Conservation (phyloP, 2,888 invertebrate genomes). For the Zonitis immaculata region DNA sequence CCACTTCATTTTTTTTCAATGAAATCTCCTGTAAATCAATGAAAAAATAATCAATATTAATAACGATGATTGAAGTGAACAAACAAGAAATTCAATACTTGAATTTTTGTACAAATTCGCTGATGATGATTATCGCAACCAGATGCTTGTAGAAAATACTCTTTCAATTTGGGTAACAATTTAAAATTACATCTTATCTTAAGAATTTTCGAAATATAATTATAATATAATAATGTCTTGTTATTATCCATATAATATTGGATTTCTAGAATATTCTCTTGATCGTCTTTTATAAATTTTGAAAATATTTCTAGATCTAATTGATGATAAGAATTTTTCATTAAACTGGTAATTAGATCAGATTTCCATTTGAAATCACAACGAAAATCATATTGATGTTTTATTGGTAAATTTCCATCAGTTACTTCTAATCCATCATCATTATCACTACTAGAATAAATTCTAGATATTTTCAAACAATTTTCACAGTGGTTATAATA, state of each 20-base stretch:
- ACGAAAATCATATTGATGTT: slow-evolving; percentile 27
- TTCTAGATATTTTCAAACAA: slow-evolving; percentile 1
- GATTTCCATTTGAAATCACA: slow-evolving; percentile 23
- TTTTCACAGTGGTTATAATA: slow-evolving; percentile 2
- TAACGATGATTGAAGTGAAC: neutral
- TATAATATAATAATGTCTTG: neutral
- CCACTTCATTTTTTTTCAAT: neutral
- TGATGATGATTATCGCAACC: neutral
- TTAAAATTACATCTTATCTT: neutral
- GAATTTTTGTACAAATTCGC: neutral
- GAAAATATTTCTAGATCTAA: slow-evolving; percentile 32
- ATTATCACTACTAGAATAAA: neutral
- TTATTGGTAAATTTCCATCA: neutral
- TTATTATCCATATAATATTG: neutral
- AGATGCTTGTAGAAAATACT: neutral
- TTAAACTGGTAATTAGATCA: slow-evolving; percentile 31
- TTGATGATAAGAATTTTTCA: slow-evolving; percentile 38
- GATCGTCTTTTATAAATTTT: slow-evolving; percentile 23
- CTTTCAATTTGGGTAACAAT: neutral
- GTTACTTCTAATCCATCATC: neutral
- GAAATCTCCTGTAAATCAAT: neutral
- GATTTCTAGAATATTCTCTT: slow-evolving; percentile 5
- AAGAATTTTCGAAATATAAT: neutral
- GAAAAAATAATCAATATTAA: neutral
- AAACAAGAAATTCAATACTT: neutral